phyloP scores from a whole-genome alignment of 1,140 invertebrate species.

The Leptonema lineaticorne region DNA sequence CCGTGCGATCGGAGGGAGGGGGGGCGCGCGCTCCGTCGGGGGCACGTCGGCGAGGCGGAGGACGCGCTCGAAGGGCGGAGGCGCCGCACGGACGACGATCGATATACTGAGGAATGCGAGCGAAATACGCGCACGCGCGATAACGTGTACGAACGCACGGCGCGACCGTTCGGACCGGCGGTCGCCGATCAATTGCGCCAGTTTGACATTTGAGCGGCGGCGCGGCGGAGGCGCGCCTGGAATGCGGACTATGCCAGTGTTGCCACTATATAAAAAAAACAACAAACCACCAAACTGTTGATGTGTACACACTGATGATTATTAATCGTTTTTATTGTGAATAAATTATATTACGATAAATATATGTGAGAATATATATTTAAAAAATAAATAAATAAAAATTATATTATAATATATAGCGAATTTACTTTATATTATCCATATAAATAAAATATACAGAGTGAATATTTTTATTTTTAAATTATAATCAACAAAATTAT shows the following conservation, averaged over 20 bases:
- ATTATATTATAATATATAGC: no score
- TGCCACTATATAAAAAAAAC: constrained; percentile 53
- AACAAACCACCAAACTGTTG: no score
- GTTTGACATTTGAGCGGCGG: constrained; percentile 60
- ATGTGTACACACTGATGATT: no score
- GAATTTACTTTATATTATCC: no score
- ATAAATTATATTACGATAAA: no score
- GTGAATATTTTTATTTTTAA: no score
- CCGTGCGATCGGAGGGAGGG: constrained; percentile 3
- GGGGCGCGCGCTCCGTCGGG: background rate
- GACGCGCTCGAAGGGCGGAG: background rate
- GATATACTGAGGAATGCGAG: background rate
- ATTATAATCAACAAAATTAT: no score
- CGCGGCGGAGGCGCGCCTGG: constrained; percentile 55
- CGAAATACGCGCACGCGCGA: background rate
- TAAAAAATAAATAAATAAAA: no score
- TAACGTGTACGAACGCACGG: background rate
- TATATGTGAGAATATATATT: no score
- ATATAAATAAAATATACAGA: no score
- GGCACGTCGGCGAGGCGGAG: background rate
- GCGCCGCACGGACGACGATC: background rate
- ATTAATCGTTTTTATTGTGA: no score
- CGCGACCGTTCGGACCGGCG: constrained; percentile 48
- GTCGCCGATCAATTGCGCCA: constrained; percentile 59
- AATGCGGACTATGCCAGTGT: constrained; percentile 58